These are phyloP conservation scores for Oncopodura yosiiana DNA, from an alignment of 1,140 invertebrate genomes.

Conservation along the genomic window DNA sequence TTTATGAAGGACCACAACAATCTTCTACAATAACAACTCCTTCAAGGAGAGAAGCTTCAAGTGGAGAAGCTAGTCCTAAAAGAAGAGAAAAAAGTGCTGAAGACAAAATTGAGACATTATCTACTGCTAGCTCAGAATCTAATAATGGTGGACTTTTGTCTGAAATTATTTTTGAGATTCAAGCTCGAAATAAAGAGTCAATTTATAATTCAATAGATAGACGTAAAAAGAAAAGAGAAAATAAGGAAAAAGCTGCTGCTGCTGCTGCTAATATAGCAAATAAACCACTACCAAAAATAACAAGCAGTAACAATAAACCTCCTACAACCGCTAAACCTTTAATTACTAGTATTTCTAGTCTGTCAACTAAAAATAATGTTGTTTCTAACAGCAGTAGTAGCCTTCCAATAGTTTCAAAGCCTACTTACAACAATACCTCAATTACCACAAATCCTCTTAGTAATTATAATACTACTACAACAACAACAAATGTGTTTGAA, in stretches of 20 bases:
- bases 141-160: conserved; percentile 58
- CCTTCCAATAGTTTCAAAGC: too few species aligned
- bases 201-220: conserved; percentile 58
- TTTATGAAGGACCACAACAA: conserved; percentile 55
- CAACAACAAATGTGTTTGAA: too few species aligned
- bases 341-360: too few species aligned
- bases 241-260: conserved; percentile 2
- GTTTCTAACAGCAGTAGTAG: too few species aligned
- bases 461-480: too few species aligned
- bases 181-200: conserved; percentile 69
- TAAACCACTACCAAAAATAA: background rate
- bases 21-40: conserved; percentile 36
- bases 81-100: conserved; percentile 14
- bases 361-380: too few species aligned
- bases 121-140: conserved; percentile 47
- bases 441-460: too few species aligned
- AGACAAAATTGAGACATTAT: conserved; percentile 33
- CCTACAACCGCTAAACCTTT: background rate
- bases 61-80: conserved; percentile 37
- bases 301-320: background rate
- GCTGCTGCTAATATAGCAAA: background rate
- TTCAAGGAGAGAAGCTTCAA: conserved; percentile 28
- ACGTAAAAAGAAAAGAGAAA: conserved; percentile 25
- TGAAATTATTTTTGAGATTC: conserved; percentile 76
- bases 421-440: too few species aligned